Percentiles rank a stretch among this genome's conserved stretches.
These are phyloP conservation scores for Psophia crepitans DNA, from an alignment of 2,113 vertebrate genomes.

Conservation along the genomic window DNA sequence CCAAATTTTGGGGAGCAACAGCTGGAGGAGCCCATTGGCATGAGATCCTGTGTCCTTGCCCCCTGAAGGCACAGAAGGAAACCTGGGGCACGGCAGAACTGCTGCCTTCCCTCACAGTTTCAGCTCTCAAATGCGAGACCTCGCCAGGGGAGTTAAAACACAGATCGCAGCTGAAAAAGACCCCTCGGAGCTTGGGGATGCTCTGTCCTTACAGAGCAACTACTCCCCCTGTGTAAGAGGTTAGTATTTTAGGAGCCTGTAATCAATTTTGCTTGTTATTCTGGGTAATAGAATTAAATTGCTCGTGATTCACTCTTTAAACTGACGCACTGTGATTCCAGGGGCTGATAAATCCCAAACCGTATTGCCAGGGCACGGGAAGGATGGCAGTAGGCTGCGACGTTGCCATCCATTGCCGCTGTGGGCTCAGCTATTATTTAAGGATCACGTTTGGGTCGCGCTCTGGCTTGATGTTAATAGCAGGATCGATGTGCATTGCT, in stretches of 20 bases:
- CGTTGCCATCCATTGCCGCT: background rate
- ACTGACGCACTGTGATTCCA: background rate
- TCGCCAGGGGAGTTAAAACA: background rate
- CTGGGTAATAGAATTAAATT: slow-evolving; percentile 4
- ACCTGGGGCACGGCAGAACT: background rate
- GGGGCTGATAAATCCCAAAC: background rate
- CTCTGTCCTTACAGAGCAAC: background rate
- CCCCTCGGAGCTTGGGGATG: background rate
- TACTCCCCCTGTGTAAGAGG: background rate
- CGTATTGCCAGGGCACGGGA: background rate
- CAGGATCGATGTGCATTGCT: background rate
- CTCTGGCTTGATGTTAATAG: background rate
- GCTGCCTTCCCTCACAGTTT: background rate
- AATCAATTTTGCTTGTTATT: background rate
- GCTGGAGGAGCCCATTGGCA: accelerated
- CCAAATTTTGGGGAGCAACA: accelerated
- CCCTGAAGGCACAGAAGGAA: background rate
- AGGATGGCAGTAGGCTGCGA: background rate
- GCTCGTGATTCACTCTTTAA: slow-evolving; percentile 24
- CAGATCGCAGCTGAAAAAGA: background rate
- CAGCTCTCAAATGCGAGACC: background rate
- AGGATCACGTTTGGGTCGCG: background rate
- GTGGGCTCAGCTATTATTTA: background rate
- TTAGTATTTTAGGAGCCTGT: background rate
- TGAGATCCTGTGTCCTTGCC: background rate